Percentiles rank a stretch among this genome's conserved stretches.
phyloP scores from a whole-genome alignment of 64 coral and sea anemone genomes.

The Montipora efflorescens region DNA sequence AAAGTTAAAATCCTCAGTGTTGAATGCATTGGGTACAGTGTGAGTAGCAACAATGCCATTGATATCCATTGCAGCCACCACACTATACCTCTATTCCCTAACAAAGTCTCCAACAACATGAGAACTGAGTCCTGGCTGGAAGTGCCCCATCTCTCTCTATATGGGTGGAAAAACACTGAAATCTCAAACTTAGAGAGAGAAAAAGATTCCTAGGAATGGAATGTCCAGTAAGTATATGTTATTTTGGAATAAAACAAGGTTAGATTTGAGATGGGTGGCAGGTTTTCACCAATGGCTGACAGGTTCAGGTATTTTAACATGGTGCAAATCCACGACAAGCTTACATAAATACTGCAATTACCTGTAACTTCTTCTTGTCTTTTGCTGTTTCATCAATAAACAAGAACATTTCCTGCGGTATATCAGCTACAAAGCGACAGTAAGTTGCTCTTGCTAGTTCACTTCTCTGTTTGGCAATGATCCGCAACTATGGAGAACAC shows the following conservation, averaged over 20 bases:
- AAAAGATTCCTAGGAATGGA: no score
- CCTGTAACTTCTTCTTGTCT: slow-evolving; percentile 34
- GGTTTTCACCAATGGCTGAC: no score
- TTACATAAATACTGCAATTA: background rate
- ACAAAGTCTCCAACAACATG: background rate
- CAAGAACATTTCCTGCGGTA: slow-evolving; percentile 40
- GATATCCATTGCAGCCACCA: slow-evolving; percentile 24
- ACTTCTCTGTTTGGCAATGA: background rate
- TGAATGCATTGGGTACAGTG: slow-evolving; percentile 34
- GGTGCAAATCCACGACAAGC: no score
- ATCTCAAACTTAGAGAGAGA: no score
- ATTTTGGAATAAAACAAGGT: no score
- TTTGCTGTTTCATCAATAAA: slow-evolving; percentile 54
- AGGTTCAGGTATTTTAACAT: no score
- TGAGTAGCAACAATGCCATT: slow-evolving; percentile 4
- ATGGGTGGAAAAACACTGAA: background rate
- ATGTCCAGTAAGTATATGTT: no score
- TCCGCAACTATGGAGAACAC: no score
- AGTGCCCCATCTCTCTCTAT: no score
- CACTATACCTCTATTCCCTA: slow-evolving; percentile 21
- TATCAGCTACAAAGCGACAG: slow-evolving; percentile 9
- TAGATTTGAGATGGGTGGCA: no score
- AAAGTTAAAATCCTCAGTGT: slow-evolving; percentile 40
- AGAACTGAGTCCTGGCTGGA: no score
- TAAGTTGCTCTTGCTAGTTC: slow-evolving; percentile 22